A percentile compares a stretch with the other conserved stretches of the same genome.
Evolutionary conservation across 2,113 vertebrate genomes (phyloP).

Genomic region (Ovis aries): ARS-UI_Ramb_v3.0 NC_056064.1:22668001-22668500

Average conservation of each 20-base stretch:
- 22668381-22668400: background rate
- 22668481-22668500: background rate
- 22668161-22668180: slow-evolving; percentile 99
- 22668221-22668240: slow-evolving; percentile 98
- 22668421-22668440: background rate
- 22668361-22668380: background rate
- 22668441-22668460: background rate
- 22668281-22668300: slow-evolving; percentile 90
- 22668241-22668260: slow-evolving; percentile 97
- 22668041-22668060: slow-evolving; percentile 99
- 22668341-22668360: background rate
- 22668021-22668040: slow-evolving; percentile 97
- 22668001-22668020: slow-evolving; percentile 97
- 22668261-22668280: slow-evolving; percentile 97
- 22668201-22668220: slow-evolving; percentile 96
- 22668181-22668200: slow-evolving; percentile 99
- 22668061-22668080: slow-evolving; percentile 71
- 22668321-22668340: background rate
- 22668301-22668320: background rate
- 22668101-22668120: background rate
- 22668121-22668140: background rate
- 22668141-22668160: slow-evolving; percentile 49
- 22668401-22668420: background rate
- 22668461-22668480: background rate
- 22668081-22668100: background rate